A percentile compares a stretch with the other conserved stretches of the same genome.
Conservation (phyloP, 1,140 invertebrate genomes). For the Galleria mellonella region DNA sequence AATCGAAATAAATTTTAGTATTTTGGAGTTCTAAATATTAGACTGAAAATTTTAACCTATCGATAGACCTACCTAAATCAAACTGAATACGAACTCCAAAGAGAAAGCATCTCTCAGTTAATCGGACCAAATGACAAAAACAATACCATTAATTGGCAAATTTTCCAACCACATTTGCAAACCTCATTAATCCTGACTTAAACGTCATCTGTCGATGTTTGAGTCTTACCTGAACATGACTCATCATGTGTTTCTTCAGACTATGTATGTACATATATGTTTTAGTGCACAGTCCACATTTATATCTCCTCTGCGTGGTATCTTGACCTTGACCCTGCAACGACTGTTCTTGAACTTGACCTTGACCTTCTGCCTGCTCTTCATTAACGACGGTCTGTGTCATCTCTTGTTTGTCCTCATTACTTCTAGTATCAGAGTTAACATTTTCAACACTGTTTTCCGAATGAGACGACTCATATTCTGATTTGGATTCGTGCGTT, state of each 20-base stretch:
- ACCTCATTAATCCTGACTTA: no score
- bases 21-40: no score
- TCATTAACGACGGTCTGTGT: neutral
- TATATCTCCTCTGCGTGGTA: conserved; percentile 72
- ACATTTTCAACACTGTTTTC: conserved; percentile 16
- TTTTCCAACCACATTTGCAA: no score
- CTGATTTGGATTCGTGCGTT: conserved; percentile 41
- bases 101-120: no score
- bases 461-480: conserved; percentile 17
- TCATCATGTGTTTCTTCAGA: conserved; percentile 82
- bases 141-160: no score
- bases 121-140: no score
- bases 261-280: conserved; percentile 87
- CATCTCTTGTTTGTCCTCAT: no score
- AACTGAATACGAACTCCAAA: no score
- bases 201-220: no score
- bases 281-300: conserved; percentile 86
- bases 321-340: conserved; percentile 8
- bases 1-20: no score
- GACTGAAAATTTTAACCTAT: no score
- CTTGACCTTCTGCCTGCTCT: neutral
- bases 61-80: no score
- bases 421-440: neutral
- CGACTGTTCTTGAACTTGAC: conserved; percentile 6
- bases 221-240: conserved; percentile 44